phyloP scores from a whole-genome alignment of 2,797 vertebrate species.

The Typhlichthys subterraneus region DNA sequence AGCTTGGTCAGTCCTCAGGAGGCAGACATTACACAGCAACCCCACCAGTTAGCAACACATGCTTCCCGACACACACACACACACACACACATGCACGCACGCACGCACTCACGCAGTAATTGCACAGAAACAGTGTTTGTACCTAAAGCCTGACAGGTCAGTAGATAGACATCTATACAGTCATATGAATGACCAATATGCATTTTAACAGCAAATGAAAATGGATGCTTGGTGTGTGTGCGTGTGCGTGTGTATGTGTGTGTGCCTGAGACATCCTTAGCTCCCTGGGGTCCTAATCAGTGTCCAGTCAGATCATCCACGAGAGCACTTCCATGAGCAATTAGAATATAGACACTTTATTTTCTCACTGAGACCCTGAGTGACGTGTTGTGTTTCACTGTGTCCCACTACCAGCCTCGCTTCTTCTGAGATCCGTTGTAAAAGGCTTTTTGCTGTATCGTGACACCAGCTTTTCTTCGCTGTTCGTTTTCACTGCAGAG shows the following conservation, averaged over 20 bases:
- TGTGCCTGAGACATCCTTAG: constrained; percentile 3
- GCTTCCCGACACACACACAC: constrained; percentile 33
- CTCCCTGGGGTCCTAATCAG: constrained; percentile 50
- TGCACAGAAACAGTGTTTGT: constrained; percentile 9
- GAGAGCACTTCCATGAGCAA: constrained; percentile 63
- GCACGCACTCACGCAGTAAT: constrained; percentile 9
- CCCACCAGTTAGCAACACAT: constrained; percentile 45
- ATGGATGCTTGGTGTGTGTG: constrained; percentile 15
- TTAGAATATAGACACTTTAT: constrained; percentile 68
- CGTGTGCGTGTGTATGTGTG: constrained; percentile 5
- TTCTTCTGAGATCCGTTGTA: constrained; percentile 15
- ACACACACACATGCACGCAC: not conserved
- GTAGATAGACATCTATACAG: constrained; percentile 18
- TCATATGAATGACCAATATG: constrained; percentile 21
- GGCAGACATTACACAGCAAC: constrained; percentile 70
- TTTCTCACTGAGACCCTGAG: constrained; percentile 56
- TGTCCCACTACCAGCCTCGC: constrained; percentile 29
- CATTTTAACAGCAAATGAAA: constrained; percentile 31
- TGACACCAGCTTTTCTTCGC: constrained; percentile 17
- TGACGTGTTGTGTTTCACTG: constrained; percentile 56
- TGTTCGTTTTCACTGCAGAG: constrained; percentile 10
- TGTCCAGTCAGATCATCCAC: constrained; percentile 49
- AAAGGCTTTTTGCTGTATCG: constrained; percentile 4
- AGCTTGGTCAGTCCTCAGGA: constrained; percentile 69
- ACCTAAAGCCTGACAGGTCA: not conserved